Evolutionary conservation across 2,888 invertebrate genomes (phyloP), one percentile per base, ranked within the genome.

Genomic region (Agriopis leucophaearia): DNA sequence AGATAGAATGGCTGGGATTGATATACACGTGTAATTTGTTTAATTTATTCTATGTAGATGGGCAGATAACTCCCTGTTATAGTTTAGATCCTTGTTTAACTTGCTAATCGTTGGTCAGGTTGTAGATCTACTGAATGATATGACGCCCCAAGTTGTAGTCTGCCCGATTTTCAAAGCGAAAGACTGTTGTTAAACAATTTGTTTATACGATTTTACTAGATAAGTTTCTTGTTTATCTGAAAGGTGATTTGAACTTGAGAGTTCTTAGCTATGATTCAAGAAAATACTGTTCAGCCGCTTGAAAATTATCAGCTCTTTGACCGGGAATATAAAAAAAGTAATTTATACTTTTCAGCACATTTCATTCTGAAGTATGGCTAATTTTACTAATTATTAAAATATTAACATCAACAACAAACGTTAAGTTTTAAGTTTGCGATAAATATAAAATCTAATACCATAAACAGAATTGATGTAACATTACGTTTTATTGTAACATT

Each of bases 31-130:
- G 88, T 64, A 51, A n/a, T n/a, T 9, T 5, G 1, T 69, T 64
- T 64, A 69, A 82, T 82, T 79, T 80, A 84, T 86, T 84, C 85
- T 85, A 81, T 84, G 76, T 64, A 69, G 68, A 69, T 69, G 38
- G 55, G 35, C 12, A 63, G 71, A 71, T 71, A 71, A 68, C 67
- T 55, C 13, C 50, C 35, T 59, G 59, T 57, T 79, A 79, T 79
- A 83, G 83, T 69, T 83, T 81, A 71, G 66, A 70, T 85, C 85
- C 83, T 82, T 92, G 89, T 91, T 92, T 90, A 90, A 92, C 91
- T 91, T 91, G 91, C 84, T 90, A 89, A 91, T 88, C 81, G 87
- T 72, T 81, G 83, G 79, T 82, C 87, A 84, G 83, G 88, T 88
- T 88, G 88, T 86, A 90, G 90, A 91, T 91, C 77, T 68, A 60